These are phyloP conservation scores for Eulemur rubriventer DNA, from an alignment of 2,797 vertebrate species.

Conservation along the genomic window DNA sequence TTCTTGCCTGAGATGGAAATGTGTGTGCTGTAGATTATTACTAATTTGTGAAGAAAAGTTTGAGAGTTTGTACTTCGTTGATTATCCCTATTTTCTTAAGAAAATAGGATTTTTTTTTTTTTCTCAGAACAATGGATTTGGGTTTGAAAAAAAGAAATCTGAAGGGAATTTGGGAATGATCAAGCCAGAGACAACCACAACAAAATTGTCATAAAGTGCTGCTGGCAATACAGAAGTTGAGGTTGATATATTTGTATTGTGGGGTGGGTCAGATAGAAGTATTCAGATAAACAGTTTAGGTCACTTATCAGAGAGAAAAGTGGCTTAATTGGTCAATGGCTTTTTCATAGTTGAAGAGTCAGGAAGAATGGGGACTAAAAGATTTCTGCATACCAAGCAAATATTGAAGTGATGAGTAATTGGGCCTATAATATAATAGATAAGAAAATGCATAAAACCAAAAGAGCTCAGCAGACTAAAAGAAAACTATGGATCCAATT, in stretches of 20 bases:
- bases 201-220: neutral
- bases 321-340: neutral
- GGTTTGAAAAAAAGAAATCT: neutral
- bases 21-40: neutral
- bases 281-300: neutral
- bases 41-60: neutral
- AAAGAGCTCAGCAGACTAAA: too few species aligned
- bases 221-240: neutral
- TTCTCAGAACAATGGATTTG: neutral
- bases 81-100: neutral
- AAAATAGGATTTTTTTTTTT: neutral
- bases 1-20: neutral
- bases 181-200: neutral
- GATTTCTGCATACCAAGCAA: too few species aligned
- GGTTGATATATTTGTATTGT: neutral
- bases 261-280: neutral
- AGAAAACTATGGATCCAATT: too few species aligned
- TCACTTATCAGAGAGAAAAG: neutral
- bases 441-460: too few species aligned
- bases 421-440: too few species aligned
- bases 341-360: neutral
- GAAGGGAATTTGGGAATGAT: neutral
- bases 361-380: too few species aligned
- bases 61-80: neutral
- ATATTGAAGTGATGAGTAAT: too few species aligned